Percentiles rank a stretch among this genome's conserved stretches.
Evolutionary conservation across 1,140 invertebrate species (phyloP).

Genomic region (Drosophila watanabei): DNA sequence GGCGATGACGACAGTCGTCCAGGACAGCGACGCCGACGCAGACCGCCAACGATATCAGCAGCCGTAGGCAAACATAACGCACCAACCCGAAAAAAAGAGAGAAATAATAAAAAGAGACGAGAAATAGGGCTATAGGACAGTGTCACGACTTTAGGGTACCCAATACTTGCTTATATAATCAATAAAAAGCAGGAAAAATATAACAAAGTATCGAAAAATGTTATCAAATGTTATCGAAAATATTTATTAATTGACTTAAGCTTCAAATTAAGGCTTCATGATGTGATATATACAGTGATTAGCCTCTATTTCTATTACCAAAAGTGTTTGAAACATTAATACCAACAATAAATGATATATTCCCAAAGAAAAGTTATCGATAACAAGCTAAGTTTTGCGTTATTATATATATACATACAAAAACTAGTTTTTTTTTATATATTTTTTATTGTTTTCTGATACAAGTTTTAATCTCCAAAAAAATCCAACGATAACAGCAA

Average conservation of each 20-base stretch:
- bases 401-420: no score
- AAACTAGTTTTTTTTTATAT: no score
- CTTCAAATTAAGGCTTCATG: not conserved
- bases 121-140: not conserved
- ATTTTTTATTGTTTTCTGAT: no score
- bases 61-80: conserved; percentile 49
- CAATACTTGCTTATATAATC: not conserved
- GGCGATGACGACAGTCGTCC: conserved; percentile 66
- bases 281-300: not conserved
- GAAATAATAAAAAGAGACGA: not conserved
- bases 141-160: not conserved
- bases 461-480: no score
- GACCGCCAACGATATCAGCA: conserved; percentile 52
- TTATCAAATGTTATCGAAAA: not conserved
- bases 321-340: not conserved
- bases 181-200: no score
- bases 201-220: not conserved
- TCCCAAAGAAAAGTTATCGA: not conserved
- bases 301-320: not conserved
- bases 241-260: not conserved
- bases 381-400: not conserved
- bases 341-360: not conserved
- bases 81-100: conserved; percentile 17
- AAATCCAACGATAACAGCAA: no score
- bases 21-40: conserved; percentile 23